A percentile compares a stretch with the other conserved stretches of the same genome.
Conservation (phyloP, 1,140 invertebrate genomes). For the Cotesia vestalis region DNA sequence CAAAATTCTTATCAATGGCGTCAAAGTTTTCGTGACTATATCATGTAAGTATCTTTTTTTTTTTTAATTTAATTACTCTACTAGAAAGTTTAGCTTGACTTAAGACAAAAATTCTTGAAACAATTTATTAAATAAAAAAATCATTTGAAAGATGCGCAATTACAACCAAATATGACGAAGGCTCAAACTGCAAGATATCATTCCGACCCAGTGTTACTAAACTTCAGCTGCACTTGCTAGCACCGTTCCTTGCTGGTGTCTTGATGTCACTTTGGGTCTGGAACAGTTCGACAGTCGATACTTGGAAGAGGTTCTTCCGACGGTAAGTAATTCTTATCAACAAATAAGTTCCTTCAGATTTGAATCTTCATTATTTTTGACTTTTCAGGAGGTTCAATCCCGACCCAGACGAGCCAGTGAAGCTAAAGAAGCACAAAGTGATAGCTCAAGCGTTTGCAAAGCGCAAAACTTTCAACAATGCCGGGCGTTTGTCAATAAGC, state of each 20-base stretch:
- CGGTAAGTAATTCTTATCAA: slow-evolving; percentile 68
- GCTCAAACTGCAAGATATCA: slow-evolving; percentile 71
- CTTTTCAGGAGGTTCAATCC: slow-evolving; percentile 63
- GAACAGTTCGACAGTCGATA: slow-evolving; percentile 82
- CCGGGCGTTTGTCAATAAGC: slow-evolving; percentile 85
- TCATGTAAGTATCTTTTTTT: slow-evolving; percentile 75
- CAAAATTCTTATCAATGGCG: slow-evolving; percentile 77
- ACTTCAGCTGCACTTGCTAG: slow-evolving; percentile 81
- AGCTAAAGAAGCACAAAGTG: slow-evolving; percentile 87
- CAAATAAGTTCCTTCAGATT: too few relatives aligned
- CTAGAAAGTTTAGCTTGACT: too few relatives aligned
- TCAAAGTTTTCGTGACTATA: slow-evolving; percentile 77
- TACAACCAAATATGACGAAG: slow-evolving; percentile 65
- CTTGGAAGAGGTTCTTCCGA: slow-evolving; percentile 84
- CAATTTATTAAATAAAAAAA: too few relatives aligned
- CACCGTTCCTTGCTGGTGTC: slow-evolving; percentile 83
- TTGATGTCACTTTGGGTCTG: slow-evolving; percentile 94
- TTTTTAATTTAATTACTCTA: too few relatives aligned
- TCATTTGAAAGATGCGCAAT: slow-evolving; percentile 68
- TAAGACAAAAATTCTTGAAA: too few relatives aligned
- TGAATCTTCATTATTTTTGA: neutral
- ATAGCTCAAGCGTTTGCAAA: slow-evolving; percentile 91
- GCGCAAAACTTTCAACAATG: slow-evolving; percentile 83
- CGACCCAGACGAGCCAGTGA: slow-evolving; percentile 75
- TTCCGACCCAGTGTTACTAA: slow-evolving; percentile 81